phyloP scores from a whole-genome alignment of 1,140 invertebrate species.

The Drusus annulatus region DNA sequence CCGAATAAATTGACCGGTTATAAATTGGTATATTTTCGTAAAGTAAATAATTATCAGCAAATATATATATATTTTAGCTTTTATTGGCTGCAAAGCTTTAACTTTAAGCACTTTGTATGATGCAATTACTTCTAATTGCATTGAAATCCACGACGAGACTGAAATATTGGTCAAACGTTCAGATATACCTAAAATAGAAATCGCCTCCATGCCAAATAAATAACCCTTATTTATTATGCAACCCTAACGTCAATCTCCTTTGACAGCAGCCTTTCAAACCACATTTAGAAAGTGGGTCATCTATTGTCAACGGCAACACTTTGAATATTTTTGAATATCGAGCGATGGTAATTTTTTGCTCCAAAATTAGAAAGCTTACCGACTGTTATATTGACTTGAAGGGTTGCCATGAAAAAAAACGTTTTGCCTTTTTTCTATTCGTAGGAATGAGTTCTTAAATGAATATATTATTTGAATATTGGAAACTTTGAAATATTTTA shows the following conservation, averaged over 20 bases:
- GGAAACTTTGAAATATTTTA: neutral
- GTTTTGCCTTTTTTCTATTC: neutral
- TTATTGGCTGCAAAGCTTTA: too few relatives aligned
- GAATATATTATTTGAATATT: neutral
- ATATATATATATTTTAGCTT: too few relatives aligned
- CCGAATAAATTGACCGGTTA: too few relatives aligned
- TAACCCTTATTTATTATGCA: conserved; percentile 43
- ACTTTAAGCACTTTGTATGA: neutral
- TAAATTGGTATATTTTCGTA: too few relatives aligned
- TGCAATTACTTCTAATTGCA: neutral
- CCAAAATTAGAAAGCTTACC: conserved; percentile 49
- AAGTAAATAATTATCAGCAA: too few relatives aligned
- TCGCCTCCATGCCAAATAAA: neutral
- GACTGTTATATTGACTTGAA: conserved; percentile 4
- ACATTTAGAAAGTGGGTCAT: conserved; percentile 56
- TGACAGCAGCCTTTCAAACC: conserved; percentile 31
- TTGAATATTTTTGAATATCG: conserved; percentile 56
- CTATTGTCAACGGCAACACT: conserved; percentile 39
- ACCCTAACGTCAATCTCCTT: conserved; percentile 46
- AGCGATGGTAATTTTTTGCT: conserved; percentile 41
- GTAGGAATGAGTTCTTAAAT: neutral
- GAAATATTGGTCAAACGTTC: conserved; percentile 14
- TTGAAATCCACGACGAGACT: conserved; percentile 18
- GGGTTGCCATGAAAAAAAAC: conserved; percentile 50
- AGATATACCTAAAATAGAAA: neutral